Evolutionary conservation across 2,113 vertebrate species (phyloP), one percentile per base, ranked within the genome.

Genomic region (Lophochroa leadbeateri): DNA sequence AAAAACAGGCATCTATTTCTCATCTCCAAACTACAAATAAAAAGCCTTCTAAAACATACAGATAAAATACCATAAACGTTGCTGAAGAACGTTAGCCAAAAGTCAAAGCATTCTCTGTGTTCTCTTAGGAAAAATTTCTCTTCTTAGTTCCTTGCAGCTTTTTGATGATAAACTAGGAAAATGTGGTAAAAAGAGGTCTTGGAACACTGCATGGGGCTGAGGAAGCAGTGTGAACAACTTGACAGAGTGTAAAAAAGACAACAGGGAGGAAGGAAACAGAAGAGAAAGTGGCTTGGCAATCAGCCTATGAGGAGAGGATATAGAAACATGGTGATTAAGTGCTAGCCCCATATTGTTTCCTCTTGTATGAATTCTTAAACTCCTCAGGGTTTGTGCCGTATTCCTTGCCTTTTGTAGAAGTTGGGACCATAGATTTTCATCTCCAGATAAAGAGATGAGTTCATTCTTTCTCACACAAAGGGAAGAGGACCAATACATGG

Each of bases 211-310:
- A 43, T 6, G 4, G 44, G 68, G 46, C 39, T 85, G 58, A 83
- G 53, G 53, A 90, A 86, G 37, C 46, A 0, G 1, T 24, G 44
- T 53, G 79, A 90, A 76, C 5, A 6, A 60, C 58, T 57, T 80
- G 61, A 74, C 43, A 55, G 44, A 35, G 43, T 52, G 37, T 76
- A 25, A 82, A 87, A 84, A 82, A 60, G 49, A 84, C 49, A 82
- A n/a, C 4, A 39, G 18, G 57, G 37, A 76, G 75, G 79, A 92
- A 94, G 87, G 67, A 96, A 82, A 58, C 46, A 28, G 52, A 58
- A 80, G 88, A 88, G 92, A 96, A 95, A 63, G 90, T 92, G 61
- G 31, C 76, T 95, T 95, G 84, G 87, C 77, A 53, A 57, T 88
- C 63, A 61, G 44, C 58, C 82, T 0, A 0, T 37, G 71, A 83